Conservation (phyloP, 2,113 vertebrate genomes). For the Cromileptes altivelis region DNA sequence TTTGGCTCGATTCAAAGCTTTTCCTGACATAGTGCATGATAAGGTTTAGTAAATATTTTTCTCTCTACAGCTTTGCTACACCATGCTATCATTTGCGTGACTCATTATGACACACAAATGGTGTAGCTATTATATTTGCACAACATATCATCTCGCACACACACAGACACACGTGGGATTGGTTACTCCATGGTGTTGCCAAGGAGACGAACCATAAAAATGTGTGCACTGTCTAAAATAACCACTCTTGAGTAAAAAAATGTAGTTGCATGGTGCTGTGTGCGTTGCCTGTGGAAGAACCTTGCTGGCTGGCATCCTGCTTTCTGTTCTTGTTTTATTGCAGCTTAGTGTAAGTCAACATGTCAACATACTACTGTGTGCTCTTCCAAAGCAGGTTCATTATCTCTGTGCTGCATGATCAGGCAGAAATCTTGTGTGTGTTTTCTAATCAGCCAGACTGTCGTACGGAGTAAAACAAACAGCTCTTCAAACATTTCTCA, state of each 20-base stretch:
- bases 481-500: conserved; percentile 35
- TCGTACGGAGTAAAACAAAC: conserved; percentile 29
- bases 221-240: conserved; percentile 51
- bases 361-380: conserved; percentile 43
- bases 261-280: conserved; percentile 45
- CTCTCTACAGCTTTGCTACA: conserved; percentile 29
- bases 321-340: conserved; percentile 64
- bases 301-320: conserved; percentile 61
- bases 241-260: conserved; percentile 24
- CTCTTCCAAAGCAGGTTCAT: conserved; percentile 50
- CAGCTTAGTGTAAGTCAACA: conserved; percentile 53
- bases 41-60: conserved; percentile 18
- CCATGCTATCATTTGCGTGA: conserved; percentile 30
- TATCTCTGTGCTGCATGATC: conserved; percentile 62
- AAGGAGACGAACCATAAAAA: conserved; percentile 47
- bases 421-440: conserved; percentile 40
- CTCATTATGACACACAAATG: conserved; percentile 39
- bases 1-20: conserved; percentile 42
- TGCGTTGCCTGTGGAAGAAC: conserved; percentile 62
- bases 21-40: conserved; percentile 31
- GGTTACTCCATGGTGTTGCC: conserved; percentile 56
- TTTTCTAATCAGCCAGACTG: conserved; percentile 37
- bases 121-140: conserved; percentile 51
- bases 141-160: conserved; percentile 22
- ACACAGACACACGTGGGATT: conserved; percentile 34